A percentile compares a stretch with the other conserved stretches of the same genome.
Conservation (phyloP, 1,140 invertebrate genomes). For the Cardiocondyla obscurior region DNA sequence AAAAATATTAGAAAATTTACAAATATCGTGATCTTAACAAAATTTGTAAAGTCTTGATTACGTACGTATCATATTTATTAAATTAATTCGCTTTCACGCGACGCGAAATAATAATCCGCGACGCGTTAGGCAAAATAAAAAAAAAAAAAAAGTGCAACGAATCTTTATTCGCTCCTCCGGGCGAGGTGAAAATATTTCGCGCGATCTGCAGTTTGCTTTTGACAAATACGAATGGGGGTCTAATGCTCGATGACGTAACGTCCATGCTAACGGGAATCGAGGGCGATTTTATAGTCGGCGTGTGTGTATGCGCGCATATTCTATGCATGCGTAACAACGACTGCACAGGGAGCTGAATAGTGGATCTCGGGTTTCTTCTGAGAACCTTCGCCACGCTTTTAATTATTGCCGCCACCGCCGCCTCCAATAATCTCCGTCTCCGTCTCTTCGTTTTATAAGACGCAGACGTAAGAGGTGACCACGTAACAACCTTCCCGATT, state of each 20-base stretch:
- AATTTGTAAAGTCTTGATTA: background rate
- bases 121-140: background rate
- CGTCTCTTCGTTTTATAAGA: background rate
- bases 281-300: slow-evolving; percentile 5
- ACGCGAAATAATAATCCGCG: background rate
- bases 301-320: background rate
- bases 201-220: background rate
- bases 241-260: slow-evolving; percentile 37
- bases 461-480: too few species aligned
- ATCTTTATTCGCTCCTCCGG: background rate
- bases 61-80: background rate
- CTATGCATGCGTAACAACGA: slow-evolving; percentile 33
- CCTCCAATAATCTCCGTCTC: slow-evolving; percentile 33
- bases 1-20: too few species aligned
- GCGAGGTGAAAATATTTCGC: background rate
- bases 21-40: too few species aligned
- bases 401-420: slow-evolving; percentile 19
- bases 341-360: slow-evolving; percentile 43
- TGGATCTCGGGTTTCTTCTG: slow-evolving; percentile 71
- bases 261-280: slow-evolving; percentile 39
- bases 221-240: background rate
- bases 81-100: too few species aligned
- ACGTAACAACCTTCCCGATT: background rate
- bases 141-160: background rate
- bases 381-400: slow-evolving; percentile 57